Percentiles rank a stretch among this genome's conserved stretches.
Conservation (phyloP, 2,113 vertebrate genomes). For the Oreochromis niloticus region DNA sequence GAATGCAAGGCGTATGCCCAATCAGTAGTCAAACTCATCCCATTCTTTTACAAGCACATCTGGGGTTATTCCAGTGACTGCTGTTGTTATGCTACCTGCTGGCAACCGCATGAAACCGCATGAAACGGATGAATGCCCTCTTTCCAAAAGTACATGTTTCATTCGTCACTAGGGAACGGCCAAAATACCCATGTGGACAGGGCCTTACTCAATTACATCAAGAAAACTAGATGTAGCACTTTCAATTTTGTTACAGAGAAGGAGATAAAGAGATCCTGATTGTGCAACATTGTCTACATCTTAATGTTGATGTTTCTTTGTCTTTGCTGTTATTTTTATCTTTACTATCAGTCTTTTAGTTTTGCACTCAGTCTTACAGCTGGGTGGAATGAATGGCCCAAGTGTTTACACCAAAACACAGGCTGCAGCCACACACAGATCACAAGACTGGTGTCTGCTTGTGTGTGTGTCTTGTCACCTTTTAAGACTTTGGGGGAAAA, state of each 20-base stretch:
- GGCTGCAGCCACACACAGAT: constrained; percentile 44
- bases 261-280: not conserved
- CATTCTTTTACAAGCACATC: not conserved
- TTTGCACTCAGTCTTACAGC: constrained; percentile 3
- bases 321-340: not conserved
- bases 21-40: not conserved
- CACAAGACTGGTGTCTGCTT: constrained; percentile 55
- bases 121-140: not conserved
- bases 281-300: not conserved
- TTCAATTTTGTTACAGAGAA: not conserved
- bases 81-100: not conserved
- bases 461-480: constrained; percentile 6
- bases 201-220: not conserved
- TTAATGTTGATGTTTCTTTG: not conserved
- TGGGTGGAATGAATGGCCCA: constrained; percentile 40
- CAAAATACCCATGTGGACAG: not conserved
- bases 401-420: constrained; percentile 62
- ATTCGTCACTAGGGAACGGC: not conserved
- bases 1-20: not conserved
- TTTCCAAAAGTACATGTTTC: not conserved
- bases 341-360: not conserved
- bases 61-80: not conserved
- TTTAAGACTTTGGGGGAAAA: not conserved
- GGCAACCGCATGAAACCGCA: not conserved
- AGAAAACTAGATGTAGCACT: not conserved